A percentile compares a stretch with the other conserved stretches of the same genome.
These are phyloP conservation scores for Drosophila mayaguana DNA, from an alignment of 2,888 invertebrate genomes.

Conservation along the genomic window DNA sequence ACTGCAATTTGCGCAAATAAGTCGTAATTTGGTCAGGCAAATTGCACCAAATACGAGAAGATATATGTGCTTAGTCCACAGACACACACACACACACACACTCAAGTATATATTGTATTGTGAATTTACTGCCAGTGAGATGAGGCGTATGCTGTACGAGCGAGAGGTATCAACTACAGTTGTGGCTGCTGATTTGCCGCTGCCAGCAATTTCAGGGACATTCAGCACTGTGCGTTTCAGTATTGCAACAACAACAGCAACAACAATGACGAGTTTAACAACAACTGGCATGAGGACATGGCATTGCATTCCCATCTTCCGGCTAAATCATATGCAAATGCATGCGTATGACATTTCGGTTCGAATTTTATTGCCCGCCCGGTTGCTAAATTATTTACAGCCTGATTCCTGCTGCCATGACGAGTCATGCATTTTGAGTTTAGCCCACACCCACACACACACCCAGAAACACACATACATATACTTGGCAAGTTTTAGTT, in stretches of 20 bases:
- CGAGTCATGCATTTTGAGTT: slow-evolving; percentile 74
- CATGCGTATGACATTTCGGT: slow-evolving; percentile 78
- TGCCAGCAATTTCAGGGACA: slow-evolving; percentile 64
- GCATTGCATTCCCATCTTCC: slow-evolving; percentile 39
- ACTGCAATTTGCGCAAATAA: slow-evolving; percentile 48
- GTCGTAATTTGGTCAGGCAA: slow-evolving; percentile 51
- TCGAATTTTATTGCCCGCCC: slow-evolving; percentile 77
- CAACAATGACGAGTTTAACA: slow-evolving; percentile 16
- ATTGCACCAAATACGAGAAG: slow-evolving; percentile 44
- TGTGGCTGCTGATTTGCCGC: slow-evolving; percentile 55
- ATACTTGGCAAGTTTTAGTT: slow-evolving; percentile 59
- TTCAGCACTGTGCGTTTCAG: slow-evolving; percentile 39
- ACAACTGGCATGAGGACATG: slow-evolving; percentile 32
- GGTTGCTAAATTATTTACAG: slow-evolving; percentile 79
- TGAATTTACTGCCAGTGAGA: slow-evolving; percentile 47
- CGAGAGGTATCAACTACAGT: slow-evolving; percentile 25
- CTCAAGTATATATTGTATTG: slow-evolving; percentile 58
- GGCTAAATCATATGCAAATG: slow-evolving; percentile 75
- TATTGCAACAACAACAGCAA: slow-evolving; percentile 30
- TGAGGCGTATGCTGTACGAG: not conserved
- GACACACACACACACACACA: not conserved
- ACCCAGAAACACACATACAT: slow-evolving; percentile 17
- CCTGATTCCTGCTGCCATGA: slow-evolving; percentile 77
- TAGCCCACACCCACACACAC: slow-evolving; percentile 19
- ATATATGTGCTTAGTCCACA: slow-evolving; percentile 22